Conservation (phyloP, 2,113 vertebrate species). For the Oryzias woworae region DNA sequence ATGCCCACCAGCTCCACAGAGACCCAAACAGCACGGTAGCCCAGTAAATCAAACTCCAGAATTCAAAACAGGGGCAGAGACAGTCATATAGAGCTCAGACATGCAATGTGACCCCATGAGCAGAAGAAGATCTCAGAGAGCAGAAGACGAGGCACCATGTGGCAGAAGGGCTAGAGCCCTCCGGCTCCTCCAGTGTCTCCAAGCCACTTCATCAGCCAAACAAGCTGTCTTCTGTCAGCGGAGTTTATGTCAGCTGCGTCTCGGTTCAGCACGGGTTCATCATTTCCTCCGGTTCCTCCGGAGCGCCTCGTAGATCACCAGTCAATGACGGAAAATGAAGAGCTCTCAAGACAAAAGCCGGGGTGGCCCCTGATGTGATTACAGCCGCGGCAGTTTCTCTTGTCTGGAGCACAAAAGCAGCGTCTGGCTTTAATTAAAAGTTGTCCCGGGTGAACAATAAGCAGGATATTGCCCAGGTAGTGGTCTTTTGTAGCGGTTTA, state of each 20-base stretch:
- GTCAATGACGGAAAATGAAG: constrained; percentile 37
- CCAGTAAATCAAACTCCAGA: constrained; percentile 1
- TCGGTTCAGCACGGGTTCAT: constrained; percentile 11
- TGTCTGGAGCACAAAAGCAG: constrained; percentile 58
- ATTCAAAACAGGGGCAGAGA: neutral
- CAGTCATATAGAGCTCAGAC: neutral
- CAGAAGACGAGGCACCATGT: constrained; percentile 41
- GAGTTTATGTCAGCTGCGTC: constrained; percentile 20
- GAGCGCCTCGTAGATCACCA: constrained; percentile 34
- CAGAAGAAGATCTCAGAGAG: constrained; percentile 26
- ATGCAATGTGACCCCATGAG: constrained; percentile 25
- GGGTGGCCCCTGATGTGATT: constrained; percentile 18
- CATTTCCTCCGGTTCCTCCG: constrained; percentile 20
- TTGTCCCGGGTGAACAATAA: constrained; percentile 60
- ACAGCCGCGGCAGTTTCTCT: constrained; percentile 37
- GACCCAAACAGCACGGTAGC: neutral
- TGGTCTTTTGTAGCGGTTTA: constrained; percentile 38
- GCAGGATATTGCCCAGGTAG: constrained; percentile 55
- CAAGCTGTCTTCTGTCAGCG: constrained; percentile 47
- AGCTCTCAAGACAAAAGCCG: constrained; percentile 24
- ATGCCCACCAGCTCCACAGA: neutral
- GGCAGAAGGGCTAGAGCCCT: constrained; percentile 25
- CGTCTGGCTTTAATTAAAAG: constrained; percentile 61
- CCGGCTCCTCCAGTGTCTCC: constrained; percentile 29
- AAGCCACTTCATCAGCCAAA: constrained; percentile 38